Percentiles rank a stretch among this genome's conserved stretches.
Conservation (phyloP, 1,140 invertebrate species). For the Dysdera silvatica region DNA sequence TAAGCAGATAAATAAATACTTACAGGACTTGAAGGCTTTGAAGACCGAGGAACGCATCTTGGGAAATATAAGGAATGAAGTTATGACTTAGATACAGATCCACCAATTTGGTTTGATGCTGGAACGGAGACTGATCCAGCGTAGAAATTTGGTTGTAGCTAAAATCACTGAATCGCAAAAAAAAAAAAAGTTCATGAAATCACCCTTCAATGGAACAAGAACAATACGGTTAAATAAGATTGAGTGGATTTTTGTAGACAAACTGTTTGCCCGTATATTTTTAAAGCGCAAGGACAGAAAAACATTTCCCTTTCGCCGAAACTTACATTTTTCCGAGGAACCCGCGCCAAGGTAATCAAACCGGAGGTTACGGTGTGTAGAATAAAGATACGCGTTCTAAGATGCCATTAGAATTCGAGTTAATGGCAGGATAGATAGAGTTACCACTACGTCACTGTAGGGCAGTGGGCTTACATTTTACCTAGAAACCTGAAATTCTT, state of each 20-base stretch:
- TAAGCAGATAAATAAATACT: constrained; percentile 47
- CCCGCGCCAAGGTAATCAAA: too few relatives aligned
- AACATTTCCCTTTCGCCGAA: too few relatives aligned
- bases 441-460: too few relatives aligned
- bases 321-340: too few relatives aligned
- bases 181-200: constrained; percentile 33
- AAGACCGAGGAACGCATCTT: constrained; percentile 71
- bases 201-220: not conserved
- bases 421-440: too few relatives aligned
- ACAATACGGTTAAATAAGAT: constrained; percentile 19
- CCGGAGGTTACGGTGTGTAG: too few relatives aligned
- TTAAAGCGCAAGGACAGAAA: too few relatives aligned
- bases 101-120: constrained; percentile 61
- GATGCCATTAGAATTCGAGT: too few relatives aligned
- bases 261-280: too few relatives aligned
- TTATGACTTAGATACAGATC: constrained; percentile 81
- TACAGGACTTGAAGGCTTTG: constrained; percentile 73
- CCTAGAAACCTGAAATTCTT: too few relatives aligned
- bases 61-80: constrained; percentile 61
- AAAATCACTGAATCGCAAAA: constrained; percentile 62
- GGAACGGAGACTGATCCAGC: constrained; percentile 61
- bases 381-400: too few relatives aligned
- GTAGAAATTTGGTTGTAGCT: constrained; percentile 70
- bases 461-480: too few relatives aligned
- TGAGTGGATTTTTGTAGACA: constrained; percentile 4